Percentiles rank a stretch among this genome's conserved stretches.
Conservation (phyloP, 2,888 invertebrate species). For the Macrosiphum euphorbiae region DNA sequence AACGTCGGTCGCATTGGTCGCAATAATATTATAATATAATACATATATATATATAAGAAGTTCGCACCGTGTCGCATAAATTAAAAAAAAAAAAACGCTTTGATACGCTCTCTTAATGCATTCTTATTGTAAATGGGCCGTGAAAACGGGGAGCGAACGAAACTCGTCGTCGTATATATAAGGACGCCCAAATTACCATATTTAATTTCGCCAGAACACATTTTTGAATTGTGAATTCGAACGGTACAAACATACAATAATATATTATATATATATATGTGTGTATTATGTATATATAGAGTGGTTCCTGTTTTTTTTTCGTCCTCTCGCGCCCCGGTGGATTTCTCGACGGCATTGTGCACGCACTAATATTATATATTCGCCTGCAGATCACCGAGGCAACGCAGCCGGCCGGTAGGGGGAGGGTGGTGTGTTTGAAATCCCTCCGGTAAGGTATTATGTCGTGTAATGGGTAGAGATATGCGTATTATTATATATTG, state of each 20-base stretch:
- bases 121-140: slow-evolving; percentile 60
- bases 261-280: not conserved
- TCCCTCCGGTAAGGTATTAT: not conserved
- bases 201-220: slow-evolving; percentile 53
- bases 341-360: not conserved
- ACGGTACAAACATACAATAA: not conserved
- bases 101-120: slow-evolving; percentile 59
- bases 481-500: not conserved
- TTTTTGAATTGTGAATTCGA: slow-evolving; percentile 28
- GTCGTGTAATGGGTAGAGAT: not conserved
- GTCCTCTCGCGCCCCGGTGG: slow-evolving; percentile 7
- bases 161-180: not conserved
- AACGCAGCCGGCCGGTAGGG: not conserved
- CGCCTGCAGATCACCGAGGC: not conserved
- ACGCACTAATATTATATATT: not conserved
- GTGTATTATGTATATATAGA: not conserved
- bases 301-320: slow-evolving; percentile 4
- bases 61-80: slow-evolving; percentile 21
- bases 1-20: slow-evolving; percentile 55
- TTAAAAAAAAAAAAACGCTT: slow-evolving; percentile 58
- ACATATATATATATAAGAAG: not conserved
- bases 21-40: slow-evolving; percentile 28
- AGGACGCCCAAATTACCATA: slow-evolving; percentile 53
- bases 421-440: not conserved
- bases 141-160: slow-evolving; percentile 47